Percentiles rank a stretch among this genome's conserved stretches.
Conservation (phyloP, 2,113 vertebrate genomes). For the Gulo gulo region DNA sequence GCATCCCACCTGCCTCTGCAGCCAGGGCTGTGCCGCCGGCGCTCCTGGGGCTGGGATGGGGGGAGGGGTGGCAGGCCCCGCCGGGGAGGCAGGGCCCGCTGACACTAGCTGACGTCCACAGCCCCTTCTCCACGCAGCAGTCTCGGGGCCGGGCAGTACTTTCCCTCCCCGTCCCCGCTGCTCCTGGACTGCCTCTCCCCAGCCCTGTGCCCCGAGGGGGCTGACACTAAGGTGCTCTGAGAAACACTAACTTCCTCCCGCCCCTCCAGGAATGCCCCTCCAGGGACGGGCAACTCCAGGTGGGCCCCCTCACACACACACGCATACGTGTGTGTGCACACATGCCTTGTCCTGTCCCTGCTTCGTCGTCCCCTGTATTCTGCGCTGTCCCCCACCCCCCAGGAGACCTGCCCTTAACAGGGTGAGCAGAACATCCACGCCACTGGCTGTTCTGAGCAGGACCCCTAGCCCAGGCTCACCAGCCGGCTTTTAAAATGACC, state of each 20-base stretch:
- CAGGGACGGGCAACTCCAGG: not conserved
- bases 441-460: not conserved
- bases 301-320: not conserved
- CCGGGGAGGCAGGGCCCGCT: not conserved
- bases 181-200: not conserved
- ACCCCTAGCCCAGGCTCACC: not conserved
- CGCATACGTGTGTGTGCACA: not conserved
- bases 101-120: not conserved
- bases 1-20: slow-evolving; percentile 44
- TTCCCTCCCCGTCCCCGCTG: no score
- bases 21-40: slow-evolving; percentile 26
- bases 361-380: not conserved
- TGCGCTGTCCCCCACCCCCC: not conserved
- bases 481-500: not conserved
- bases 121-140: not conserved
- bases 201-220: not conserved
- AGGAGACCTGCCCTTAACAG: not conserved
- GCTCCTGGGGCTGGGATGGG: not conserved
- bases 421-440: not conserved
- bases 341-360: not conserved
- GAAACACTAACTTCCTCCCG: slow-evolving; percentile 69
- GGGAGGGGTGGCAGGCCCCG: not conserved
- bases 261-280: not conserved
- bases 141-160: not conserved
- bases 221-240: slow-evolving; percentile 71